Conservation (phyloP, 2,888 invertebrate genomes). For the Epistrophella euchroma region DNA sequence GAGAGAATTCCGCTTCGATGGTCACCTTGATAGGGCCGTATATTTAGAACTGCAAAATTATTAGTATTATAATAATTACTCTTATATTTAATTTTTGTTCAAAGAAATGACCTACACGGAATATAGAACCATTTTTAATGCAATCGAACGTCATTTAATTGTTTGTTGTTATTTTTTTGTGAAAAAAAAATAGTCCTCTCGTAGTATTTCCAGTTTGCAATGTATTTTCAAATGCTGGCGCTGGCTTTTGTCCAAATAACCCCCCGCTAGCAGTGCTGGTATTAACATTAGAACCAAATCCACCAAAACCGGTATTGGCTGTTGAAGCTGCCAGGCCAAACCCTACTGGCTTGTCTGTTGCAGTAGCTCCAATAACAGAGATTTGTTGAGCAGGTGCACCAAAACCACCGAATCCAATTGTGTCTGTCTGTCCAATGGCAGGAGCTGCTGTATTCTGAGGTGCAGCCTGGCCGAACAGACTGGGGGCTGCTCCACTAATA, state of each 20-base stretch:
- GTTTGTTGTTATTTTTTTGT: too few relatives aligned
- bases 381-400: conserved; percentile 82
- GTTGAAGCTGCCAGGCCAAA: conserved; percentile 80
- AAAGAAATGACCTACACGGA: too few relatives aligned
- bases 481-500: conserved; percentile 84
- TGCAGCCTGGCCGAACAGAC: conserved; percentile 85
- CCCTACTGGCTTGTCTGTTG: conserved; percentile 83
- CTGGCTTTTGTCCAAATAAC: conserved; percentile 81
- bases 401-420: conserved; percentile 82
- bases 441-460: conserved; percentile 85
- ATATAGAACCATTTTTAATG: too few relatives aligned
- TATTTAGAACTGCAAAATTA: too few relatives aligned
- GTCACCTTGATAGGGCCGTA: too few relatives aligned
- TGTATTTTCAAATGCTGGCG: conserved; percentile 83
- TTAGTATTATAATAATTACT: too few relatives aligned
- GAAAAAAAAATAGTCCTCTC: too few relatives aligned
- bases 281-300: conserved; percentile 80
- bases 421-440: conserved; percentile 81
- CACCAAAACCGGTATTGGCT: conserved; percentile 82
- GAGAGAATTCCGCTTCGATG: too few relatives aligned
- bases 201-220: too few relatives aligned
- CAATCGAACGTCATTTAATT: too few relatives aligned
- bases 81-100: too few relatives aligned
- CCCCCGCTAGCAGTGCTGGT: conserved; percentile 84
- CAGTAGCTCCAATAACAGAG: conserved; percentile 80